Percentiles rank a stretch among this genome's conserved stretches.
Conservation (phyloP, 2,888 invertebrate genomes). For the Enoplolaimus lenunculus region DNA sequence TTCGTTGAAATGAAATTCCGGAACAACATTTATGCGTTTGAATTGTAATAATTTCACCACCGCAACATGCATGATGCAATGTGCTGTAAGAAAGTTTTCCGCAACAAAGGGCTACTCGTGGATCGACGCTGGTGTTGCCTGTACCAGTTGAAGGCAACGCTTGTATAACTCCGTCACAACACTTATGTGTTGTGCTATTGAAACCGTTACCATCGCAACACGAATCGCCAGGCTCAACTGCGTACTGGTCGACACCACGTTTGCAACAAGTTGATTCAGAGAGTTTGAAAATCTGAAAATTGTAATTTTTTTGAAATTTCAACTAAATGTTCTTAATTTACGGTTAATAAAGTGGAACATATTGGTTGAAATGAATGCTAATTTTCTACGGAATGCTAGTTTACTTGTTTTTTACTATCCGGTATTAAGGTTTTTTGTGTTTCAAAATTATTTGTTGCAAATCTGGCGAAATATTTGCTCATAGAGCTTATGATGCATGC, state of each 20-base stretch:
- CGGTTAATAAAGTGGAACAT: too few relatives aligned
- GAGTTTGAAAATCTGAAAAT: not conserved
- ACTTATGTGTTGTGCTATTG: not conserved
- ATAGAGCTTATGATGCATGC: too few relatives aligned
- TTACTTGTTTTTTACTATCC: too few relatives aligned
- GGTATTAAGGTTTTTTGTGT: too few relatives aligned
- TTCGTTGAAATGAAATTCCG: not conserved
- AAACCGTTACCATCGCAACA: not conserved
- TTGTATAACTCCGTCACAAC: not conserved
- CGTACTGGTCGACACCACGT: not conserved
- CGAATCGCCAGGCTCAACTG: not conserved
- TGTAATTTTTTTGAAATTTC: too few relatives aligned
- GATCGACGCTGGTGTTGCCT: not conserved
- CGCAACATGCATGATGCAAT: not conserved
- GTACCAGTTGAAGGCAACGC: not conserved
- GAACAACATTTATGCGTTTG: not conserved
- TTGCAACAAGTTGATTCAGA: not conserved
- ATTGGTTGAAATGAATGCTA: too few relatives aligned
- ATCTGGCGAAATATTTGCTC: too few relatives aligned
- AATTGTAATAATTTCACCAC: not conserved
- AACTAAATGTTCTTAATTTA: too few relatives aligned
- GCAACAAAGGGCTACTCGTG: not conserved
- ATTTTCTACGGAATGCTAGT: too few relatives aligned
- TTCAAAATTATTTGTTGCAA: too few relatives aligned
- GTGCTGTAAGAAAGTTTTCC: not conserved